Base-by-base conservation (phyloP, 2,113 vertebrate species). In the Amphilophus citrinellus region DNA sequence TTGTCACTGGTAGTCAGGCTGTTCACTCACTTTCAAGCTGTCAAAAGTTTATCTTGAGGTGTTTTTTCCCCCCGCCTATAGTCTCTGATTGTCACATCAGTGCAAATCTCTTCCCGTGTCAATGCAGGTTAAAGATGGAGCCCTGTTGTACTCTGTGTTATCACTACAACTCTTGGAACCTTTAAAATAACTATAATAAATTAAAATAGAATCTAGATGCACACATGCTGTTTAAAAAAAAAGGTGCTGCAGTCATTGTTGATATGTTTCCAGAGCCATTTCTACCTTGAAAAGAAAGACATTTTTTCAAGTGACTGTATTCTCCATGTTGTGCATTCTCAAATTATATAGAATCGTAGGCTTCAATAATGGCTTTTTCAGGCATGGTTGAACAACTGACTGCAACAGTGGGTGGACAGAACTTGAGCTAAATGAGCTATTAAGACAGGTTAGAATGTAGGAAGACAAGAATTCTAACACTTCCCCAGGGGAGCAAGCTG, bases 301-400 rank as follows among this genome's bases (percentile, higher is more conserved):
- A 22, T 7, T 8, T 56, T 44, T 77, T 30, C 30, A 11, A 50
- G 22, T 24, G 22, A 61, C 56, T 22, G 9, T 42, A 77, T 35
- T 73, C 15, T 56, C 3, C 56, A 39, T 1, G 61, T 53, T 10
- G 13, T 24, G 20, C 15, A 42, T 44, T 32, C 15, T 22, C 9
- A 37, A 59, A 44, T 76, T 62, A 57, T 17, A 47, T 4, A n/a
- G 39, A 61, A 66, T 13, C 13, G 6, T 44, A 24, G n/a, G 18
- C 73, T 58, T 63, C 59, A 75, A 61, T 82, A n/a, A 80, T 20
- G 42, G 2, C 63, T 32, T 50, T 30, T 24, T 79, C 22, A 76
- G 68, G 42, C 76, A 35, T 47, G 56, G 22, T n/a, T 75, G 32
- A 82, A 65, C 22, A 32, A 63, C 59, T 57, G 71, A 75, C 63